Percentiles rank a stretch among this genome's conserved stretches.
Conservation (phyloP, 2,888 invertebrate species). For the Eupithecia abbreviata region DNA sequence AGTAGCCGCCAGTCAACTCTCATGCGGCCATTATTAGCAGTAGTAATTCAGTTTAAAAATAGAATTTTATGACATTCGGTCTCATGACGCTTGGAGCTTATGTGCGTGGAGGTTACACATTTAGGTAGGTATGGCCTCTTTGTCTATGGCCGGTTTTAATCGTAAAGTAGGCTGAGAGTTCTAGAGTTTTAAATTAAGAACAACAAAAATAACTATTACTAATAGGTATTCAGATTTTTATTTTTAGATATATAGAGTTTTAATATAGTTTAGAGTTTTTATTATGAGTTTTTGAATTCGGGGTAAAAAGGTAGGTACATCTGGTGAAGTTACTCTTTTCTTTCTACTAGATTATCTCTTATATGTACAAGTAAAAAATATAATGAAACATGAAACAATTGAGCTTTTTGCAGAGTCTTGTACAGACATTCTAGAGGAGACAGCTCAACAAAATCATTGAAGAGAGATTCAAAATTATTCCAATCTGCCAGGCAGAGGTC, state of each 20-base stretch:
- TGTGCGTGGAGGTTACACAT: conserved; percentile 10
- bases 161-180: not conserved
- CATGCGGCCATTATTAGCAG: conserved; percentile 26
- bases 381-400: not conserved
- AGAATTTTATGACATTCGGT: conserved; percentile 29
- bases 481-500: conserved; percentile 2
- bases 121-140: not conserved
- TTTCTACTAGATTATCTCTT: too few relatives aligned
- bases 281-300: too few relatives aligned
- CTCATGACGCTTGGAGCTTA: conserved; percentile 6
- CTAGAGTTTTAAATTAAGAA: not conserved
- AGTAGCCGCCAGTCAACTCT: conserved; percentile 40
- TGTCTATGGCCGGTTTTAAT: not conserved
- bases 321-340: too few relatives aligned
- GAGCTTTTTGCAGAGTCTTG: not conserved
- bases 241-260: too few relatives aligned
- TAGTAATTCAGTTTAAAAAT: conserved; percentile 34
- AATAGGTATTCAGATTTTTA: not conserved
- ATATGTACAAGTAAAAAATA: too few relatives aligned
- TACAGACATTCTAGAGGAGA: not conserved
- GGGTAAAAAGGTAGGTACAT: too few relatives aligned
- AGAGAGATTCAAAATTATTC: not conserved
- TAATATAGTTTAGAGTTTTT: too few relatives aligned
- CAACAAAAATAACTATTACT: not conserved
- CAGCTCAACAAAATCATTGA: not conserved